Evolutionary conservation across 2,888 invertebrate species (phyloP).

Genomic region (Apodemia duryi): DNA sequence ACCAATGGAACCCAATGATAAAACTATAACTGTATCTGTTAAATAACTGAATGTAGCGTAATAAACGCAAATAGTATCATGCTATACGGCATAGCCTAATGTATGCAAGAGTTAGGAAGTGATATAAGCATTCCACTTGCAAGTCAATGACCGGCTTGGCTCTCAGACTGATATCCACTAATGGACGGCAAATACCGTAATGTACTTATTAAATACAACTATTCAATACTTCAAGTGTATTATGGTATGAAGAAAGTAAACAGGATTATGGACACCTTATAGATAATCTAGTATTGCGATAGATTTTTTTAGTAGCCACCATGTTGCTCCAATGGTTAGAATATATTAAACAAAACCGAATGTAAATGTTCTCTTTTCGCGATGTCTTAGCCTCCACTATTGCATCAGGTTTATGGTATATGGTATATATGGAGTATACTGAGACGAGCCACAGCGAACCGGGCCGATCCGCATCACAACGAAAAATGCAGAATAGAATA

Average conservation of each 20-base stretch:
- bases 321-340: too few species aligned
- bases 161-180: slow-evolving; percentile 21
- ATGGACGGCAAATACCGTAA: slow-evolving; percentile 15
- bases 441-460: too few species aligned
- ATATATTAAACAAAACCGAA: neutral
- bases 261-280: neutral
- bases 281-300: neutral
- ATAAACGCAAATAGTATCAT: slow-evolving; percentile 5
- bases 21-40: neutral
- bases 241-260: neutral
- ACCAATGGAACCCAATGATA: neutral
- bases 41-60: neutral
- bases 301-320: too few species aligned
- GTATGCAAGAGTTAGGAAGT: slow-evolving; percentile 25
- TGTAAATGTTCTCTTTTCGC: neutral
- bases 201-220: slow-evolving; percentile 1
- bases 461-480: too few species aligned
- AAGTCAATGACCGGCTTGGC: slow-evolving; percentile 26
- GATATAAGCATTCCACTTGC: slow-evolving; percentile 21
- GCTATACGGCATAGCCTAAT: slow-evolving; percentile 7
- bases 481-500: too few species aligned
- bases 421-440: too few species aligned
- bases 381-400: neutral
- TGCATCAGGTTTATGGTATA: neutral
- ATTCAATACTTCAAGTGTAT: slow-evolving; percentile 1